phyloP scores from a whole-genome alignment of 2,797 vertebrate species.

The Spea hammondii region DNA sequence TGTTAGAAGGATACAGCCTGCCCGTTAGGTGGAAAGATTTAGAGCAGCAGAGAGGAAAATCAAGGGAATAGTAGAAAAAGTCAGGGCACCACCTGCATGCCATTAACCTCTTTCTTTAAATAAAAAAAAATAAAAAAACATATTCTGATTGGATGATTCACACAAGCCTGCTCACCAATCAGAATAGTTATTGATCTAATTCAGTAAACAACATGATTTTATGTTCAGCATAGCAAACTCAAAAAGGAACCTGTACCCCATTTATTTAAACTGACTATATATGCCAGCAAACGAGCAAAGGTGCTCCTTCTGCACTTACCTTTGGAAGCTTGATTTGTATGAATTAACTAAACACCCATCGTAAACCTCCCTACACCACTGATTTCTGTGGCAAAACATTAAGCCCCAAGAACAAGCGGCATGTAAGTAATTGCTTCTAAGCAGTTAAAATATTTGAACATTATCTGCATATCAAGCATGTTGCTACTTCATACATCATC shows the following conservation, averaged over 20 bases:
- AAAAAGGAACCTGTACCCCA: constrained; percentile 5
- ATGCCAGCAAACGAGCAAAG: neutral
- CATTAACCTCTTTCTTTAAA: constrained; percentile 31
- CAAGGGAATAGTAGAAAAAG: constrained; percentile 18
- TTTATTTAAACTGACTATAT: neutral
- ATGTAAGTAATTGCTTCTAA: too few species aligned
- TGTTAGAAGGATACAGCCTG: constrained; percentile 31
- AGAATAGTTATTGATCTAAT: constrained; percentile 13
- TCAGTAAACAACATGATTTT: neutral
- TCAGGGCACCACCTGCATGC: constrained; percentile 43
- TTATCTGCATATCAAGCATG: too few species aligned
- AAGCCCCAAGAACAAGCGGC: neutral
- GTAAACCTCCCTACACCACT: constrained; percentile 36
- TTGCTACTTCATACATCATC: too few species aligned
- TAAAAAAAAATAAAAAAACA: neutral
- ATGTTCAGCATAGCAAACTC: neutral
- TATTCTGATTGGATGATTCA: constrained; percentile 32
- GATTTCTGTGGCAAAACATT: neutral
- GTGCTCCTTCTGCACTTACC: constrained; percentile 42
- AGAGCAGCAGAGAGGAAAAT: neutral
- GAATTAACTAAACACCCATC: constrained; percentile 34
- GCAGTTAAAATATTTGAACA: too few species aligned
- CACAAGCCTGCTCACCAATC: constrained; percentile 5
- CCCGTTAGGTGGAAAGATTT: neutral
- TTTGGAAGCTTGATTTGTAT: neutral